Evolutionary conservation across 1,140 invertebrate genomes (phyloP).

Genomic region (Sesamia nonagrioides): DNA sequence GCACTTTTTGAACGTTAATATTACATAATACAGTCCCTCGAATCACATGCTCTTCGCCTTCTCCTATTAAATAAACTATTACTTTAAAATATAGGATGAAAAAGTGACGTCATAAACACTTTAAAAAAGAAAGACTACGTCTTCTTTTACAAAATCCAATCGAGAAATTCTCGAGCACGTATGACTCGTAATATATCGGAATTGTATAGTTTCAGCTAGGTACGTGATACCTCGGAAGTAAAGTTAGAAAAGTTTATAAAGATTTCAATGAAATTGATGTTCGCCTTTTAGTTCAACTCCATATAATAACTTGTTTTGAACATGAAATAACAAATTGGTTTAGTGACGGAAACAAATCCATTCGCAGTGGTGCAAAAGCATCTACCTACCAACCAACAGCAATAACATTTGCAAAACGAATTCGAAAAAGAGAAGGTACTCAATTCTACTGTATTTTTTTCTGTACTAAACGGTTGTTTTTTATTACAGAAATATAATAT

Average conservation of each 20-base stretch:
- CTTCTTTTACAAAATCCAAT: background rate
- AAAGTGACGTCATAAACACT: background rate
- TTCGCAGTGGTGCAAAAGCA: too few relatives aligned
- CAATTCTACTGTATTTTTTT: too few relatives aligned
- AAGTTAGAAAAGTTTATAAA: conserved; percentile 37
- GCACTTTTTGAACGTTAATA: too few relatives aligned
- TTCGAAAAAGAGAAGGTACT: too few relatives aligned
- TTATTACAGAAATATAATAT: too few relatives aligned
- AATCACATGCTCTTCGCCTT: too few relatives aligned
- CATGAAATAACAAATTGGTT: conserved; percentile 19
- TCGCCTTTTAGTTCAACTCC: conserved; percentile 21
- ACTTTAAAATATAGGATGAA: too few relatives aligned
- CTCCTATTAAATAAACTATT: too few relatives aligned
- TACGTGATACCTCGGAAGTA: conserved; percentile 27
- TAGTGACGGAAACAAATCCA: conserved; percentile 14
- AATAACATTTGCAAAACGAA: too few relatives aligned
- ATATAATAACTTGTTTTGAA: conserved; percentile 28
- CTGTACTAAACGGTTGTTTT: too few relatives aligned
- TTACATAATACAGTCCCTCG: too few relatives aligned
- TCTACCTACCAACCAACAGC: too few relatives aligned
- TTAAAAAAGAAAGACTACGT: background rate
- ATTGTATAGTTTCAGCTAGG: conserved; percentile 25
- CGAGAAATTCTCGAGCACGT: conserved; percentile 1
- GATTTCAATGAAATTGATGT: conserved; percentile 43
- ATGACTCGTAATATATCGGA: background rate